These are phyloP conservation scores for Brachylomia viminalis DNA, from an alignment of 2,888 invertebrate species.

Conservation along the genomic window DNA sequence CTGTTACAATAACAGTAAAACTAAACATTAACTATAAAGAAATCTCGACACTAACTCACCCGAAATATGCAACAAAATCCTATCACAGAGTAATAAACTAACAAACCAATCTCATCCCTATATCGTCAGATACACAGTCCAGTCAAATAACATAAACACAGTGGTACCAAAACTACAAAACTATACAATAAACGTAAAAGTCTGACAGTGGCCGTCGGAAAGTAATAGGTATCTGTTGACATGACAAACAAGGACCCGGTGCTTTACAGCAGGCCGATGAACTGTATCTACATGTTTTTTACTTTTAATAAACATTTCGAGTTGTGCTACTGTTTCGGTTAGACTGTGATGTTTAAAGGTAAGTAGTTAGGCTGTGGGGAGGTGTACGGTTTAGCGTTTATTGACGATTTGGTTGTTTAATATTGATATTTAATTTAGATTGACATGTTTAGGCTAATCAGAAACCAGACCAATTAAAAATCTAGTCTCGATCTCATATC, in stretches of 20 bases:
- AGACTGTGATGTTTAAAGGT: slow-evolving; percentile 16
- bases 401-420: too few relatives aligned
- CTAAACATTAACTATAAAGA: background rate
- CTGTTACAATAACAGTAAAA: background rate
- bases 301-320: slow-evolving; percentile 52
- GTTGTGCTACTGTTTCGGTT: slow-evolving; percentile 37
- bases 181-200: slow-evolving; percentile 50
- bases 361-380: background rate
- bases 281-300: slow-evolving; percentile 67
- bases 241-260: slow-evolving; percentile 72
- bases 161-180: slow-evolving; percentile 18
- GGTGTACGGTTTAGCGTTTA: background rate
- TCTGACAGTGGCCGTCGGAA: slow-evolving; percentile 52
- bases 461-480: background rate
- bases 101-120: slow-evolving; percentile 19
- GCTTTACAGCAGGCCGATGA: slow-evolving; percentile 70
- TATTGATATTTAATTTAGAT: background rate
- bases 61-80: slow-evolving; percentile 19
- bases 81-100: background rate
- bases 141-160: slow-evolving; percentile 27
- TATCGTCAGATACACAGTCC: background rate
- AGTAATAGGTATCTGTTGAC: slow-evolving; percentile 72
- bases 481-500: background rate
- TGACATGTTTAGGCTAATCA: background rate
- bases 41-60: background rate